A percentile compares a stretch with the other conserved stretches of the same genome.
Evolutionary conservation across 2,888 invertebrate genomes (phyloP).

Genomic region (Watsonalla cultraria): DNA sequence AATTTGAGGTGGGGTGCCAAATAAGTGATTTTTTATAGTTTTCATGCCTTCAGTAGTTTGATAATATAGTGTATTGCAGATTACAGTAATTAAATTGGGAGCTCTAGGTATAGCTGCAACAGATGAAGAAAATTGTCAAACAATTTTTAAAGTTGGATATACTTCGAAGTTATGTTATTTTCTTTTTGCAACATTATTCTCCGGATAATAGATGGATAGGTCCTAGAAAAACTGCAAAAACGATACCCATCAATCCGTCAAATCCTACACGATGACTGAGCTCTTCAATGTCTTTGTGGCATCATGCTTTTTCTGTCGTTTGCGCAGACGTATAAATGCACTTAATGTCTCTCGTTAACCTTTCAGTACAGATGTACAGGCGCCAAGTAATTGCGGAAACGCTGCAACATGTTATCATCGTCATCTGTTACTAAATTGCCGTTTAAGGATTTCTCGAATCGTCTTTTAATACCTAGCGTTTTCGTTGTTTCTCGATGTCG

Average conservation of each 20-base stretch:
- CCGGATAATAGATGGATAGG: too few species aligned
- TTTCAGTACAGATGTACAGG: constrained; percentile 54
- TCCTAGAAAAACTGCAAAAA: too few species aligned
- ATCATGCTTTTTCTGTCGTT: constrained; percentile 42
- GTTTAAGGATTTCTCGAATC: constrained; percentile 21
- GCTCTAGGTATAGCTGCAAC: too few species aligned
- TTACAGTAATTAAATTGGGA: too few species aligned
- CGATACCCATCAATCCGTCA: too few species aligned
- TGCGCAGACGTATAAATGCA: constrained; percentile 46
- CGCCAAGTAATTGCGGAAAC: constrained; percentile 64
- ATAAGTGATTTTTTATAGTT: not conserved
- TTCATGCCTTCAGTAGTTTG: too few species aligned
- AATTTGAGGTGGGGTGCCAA: not conserved
- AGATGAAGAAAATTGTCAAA: too few species aligned
- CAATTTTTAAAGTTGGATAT: too few species aligned
- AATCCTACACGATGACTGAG: too few species aligned
- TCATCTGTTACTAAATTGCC: constrained; percentile 32
- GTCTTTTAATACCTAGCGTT: constrained; percentile 23
- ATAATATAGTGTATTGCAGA: too few species aligned
- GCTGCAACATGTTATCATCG: constrained; percentile 27
- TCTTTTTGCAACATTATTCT: too few species aligned
- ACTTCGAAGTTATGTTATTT: too few species aligned
- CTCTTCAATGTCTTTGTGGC: constrained; percentile 5
- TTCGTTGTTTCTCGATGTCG: constrained; percentile 19
- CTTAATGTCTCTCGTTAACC: constrained; percentile 63